Evolutionary conservation across 2,113 vertebrate genomes (phyloP), one percentile per base, ranked within the genome.

Genomic region (Speoplatyrhinus poulsoni): DNA sequence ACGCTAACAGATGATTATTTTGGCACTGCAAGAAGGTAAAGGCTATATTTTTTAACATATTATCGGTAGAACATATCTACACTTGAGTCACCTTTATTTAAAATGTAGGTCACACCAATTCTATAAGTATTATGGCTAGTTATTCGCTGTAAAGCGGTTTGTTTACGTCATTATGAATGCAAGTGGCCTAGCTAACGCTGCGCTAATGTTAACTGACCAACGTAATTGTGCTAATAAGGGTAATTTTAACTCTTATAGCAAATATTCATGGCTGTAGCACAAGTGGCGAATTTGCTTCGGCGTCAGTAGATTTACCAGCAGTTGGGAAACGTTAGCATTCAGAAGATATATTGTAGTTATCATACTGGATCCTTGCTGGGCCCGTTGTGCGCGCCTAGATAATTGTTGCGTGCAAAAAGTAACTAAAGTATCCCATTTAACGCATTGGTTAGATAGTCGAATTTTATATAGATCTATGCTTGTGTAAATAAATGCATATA

Each of bases 1-100:
- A 57, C 75, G 79, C 61, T 65, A 9, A 67, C 84, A 80, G 85
- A 91, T 89, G 89, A 87, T 90, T 91, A 86, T 89, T 90, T 83
- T 88, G 83, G 77, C 83, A 74, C 69, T 62, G 60, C 55, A 78
- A 79, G 82, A 79, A 90, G 90, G 90, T 91, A 90, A 91, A 66
- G 7, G 1, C 12, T 26, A n/a, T 17, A 1, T 10, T 33, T 26
- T 70, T 64, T 60, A 57, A 0, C 1, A 0, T 3, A 0, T 19
- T 0, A 36, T 41, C 12, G 36, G 13, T 13, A 0, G 3, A 0
- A 6, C 26, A 4, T 3, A 3, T 7, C 0, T 1, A 1, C 1
- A 2, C 3, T 15, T 0, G 8, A 0, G 0, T 12, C 0, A 15
- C 1, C 26, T 0, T 36, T 7, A 12, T 7, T n/a, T 3, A 8